Conservation (phyloP, 2,797 vertebrate species). For the Cossypha caffra region DNA sequence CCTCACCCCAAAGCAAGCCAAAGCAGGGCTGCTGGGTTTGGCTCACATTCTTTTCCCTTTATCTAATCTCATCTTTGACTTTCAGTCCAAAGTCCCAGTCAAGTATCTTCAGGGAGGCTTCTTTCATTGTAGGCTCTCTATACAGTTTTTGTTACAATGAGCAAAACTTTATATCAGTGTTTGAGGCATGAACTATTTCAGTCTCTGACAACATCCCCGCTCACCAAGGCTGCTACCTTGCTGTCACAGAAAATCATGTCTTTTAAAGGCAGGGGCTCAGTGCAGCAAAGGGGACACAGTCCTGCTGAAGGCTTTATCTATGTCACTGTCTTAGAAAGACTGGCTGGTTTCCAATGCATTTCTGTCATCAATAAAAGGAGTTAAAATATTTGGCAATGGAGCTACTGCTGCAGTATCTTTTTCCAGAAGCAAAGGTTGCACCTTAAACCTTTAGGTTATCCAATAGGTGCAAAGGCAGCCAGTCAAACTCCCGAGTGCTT, state of each 20-base stretch:
- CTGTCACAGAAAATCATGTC: not conserved
- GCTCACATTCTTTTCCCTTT: not conserved
- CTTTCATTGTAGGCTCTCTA: not conserved
- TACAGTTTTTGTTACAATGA: not conserved
- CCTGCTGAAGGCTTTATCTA: not conserved
- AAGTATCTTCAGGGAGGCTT: not conserved
- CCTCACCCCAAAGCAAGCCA: not conserved
- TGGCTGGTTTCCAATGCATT: not conserved
- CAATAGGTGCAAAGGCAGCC: not conserved
- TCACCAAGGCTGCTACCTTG: not conserved
- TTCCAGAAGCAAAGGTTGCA: not conserved
- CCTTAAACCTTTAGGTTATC: not conserved
- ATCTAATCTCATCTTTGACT: not conserved
- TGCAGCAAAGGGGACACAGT: not conserved
- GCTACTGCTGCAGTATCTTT: not conserved
- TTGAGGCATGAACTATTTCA: not conserved
- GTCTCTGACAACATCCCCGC: fast-evolving
- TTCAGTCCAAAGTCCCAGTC: not conserved
- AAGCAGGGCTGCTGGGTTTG: fast-evolving
- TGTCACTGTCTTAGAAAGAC: not conserved
- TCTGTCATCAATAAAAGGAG: not conserved
- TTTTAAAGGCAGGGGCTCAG: not conserved
- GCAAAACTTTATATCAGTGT: not conserved
- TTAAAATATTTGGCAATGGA: not conserved
- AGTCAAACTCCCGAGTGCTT: not conserved